These are phyloP conservation scores for Melanostoma mellinum DNA, from an alignment of 2,888 invertebrate species.

Conservation along the genomic window DNA sequence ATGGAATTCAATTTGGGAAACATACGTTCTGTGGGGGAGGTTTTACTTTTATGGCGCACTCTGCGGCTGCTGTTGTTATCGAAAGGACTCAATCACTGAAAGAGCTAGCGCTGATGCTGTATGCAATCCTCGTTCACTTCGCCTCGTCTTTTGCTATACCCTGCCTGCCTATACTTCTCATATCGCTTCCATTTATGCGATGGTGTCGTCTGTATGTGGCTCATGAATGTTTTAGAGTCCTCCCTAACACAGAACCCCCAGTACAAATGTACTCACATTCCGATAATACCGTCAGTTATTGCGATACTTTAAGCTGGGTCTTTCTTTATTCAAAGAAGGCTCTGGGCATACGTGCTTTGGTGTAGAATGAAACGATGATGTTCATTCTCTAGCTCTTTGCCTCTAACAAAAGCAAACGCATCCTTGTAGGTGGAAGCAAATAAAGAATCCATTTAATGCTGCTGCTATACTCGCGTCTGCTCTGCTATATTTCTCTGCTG, in stretches of 20 bases:
- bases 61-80: constrained; percentile 70
- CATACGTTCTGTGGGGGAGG: constrained; percentile 63
- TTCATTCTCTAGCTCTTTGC: constrained; percentile 29
- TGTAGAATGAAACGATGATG: constrained; percentile 5
- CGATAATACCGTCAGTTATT: constrained; percentile 60
- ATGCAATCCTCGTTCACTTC: background rate
- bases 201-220: constrained; percentile 18
- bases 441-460: constrained; percentile 50
- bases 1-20: constrained; percentile 72
- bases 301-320: constrained; percentile 43
- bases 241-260: background rate
- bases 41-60: constrained; percentile 67
- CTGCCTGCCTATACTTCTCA: background rate
- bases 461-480: background rate
- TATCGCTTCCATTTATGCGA: background rate
- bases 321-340: constrained; percentile 15
- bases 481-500: background rate
- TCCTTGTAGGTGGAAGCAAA: constrained; percentile 35
- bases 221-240: constrained; percentile 62
- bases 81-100: constrained; percentile 69
- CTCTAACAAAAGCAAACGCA: constrained; percentile 39
- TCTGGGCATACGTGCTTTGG: constrained; percentile 17
- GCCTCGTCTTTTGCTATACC: background rate
- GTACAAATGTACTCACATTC: constrained; percentile 67
- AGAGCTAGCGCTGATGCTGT: background rate